Base-by-base conservation (phyloP, 2,113 vertebrate species). In the Dromas ardeola region DNA sequence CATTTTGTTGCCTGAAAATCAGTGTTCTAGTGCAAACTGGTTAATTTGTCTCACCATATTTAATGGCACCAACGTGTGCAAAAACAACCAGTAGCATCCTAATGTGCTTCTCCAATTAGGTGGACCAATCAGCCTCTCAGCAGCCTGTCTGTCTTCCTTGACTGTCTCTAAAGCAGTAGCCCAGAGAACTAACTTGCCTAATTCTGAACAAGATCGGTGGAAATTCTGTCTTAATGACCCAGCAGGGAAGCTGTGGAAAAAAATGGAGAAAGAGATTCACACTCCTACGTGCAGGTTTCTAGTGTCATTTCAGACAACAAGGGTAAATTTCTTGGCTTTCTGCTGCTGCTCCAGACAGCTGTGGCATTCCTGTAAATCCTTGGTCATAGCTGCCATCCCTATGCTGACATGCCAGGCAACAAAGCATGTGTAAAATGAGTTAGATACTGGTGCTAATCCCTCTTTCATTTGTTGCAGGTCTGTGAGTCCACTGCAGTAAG, bases 131-230 rank as follows among this genome's bases (percentile, higher is more conserved):
- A 71, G 9, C 22, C 25, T 86, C 27, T 29, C 45, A 34, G 16
- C 6, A 10, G 0, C 23, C 29, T 66, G 1, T 40, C 29, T 66
- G 1, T 40, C 2, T 61, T 12, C 29, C 27, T 58, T 3, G 2
- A 6, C 25, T 29, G 4, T 29, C 22, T 43, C 30, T 79, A n/a
- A 63, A 85, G 43, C 56, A 59, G 23, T 9, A 56, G 36, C 14
- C 12, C 40, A 52, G 80, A 61, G 8, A 65, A 72, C 11, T 13
- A 73, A 18, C 8, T 70, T 40, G 45, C 5, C 14, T 80, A 15
- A 23, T 81, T 77, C 18, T 56, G n/a, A 55, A 7, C 1, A 1
- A 36, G 45, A 4, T 7, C 13, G 8, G 17, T 15, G 5, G 14
- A 86, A 65, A 53, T 36, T 36, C n/a, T 86, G 7, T 49, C 8